Conservation (phyloP, 2,888 invertebrate genomes). For the Nowickia ferox region DNA sequence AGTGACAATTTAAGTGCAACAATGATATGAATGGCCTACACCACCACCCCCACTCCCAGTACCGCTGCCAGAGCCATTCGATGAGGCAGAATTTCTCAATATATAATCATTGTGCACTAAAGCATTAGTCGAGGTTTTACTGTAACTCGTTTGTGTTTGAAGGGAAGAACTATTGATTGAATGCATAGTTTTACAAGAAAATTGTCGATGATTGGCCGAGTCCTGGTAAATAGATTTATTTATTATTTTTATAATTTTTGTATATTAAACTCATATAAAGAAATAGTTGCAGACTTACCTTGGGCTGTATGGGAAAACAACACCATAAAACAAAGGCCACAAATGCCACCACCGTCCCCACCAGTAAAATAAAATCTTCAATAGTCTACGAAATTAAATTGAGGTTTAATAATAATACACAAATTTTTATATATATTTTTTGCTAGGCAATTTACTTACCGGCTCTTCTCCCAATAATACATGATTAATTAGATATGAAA, state of each 20-base stretch:
- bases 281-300: slow-evolving; percentile 76
- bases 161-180: slow-evolving; percentile 76
- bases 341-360: slow-evolving; percentile 86
- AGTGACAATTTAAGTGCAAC: slow-evolving; percentile 79
- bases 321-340: slow-evolving; percentile 87
- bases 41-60: slow-evolving; percentile 1
- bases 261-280: neutral
- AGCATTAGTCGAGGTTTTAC: slow-evolving; percentile 78
- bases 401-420: neutral
- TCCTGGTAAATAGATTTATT: slow-evolving; percentile 76
- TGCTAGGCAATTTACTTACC: slow-evolving; percentile 82
- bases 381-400: slow-evolving; percentile 83
- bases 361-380: slow-evolving; percentile 86
- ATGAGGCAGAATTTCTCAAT: slow-evolving; percentile 76
- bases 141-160: slow-evolving; percentile 75
- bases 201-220: slow-evolving; percentile 81
- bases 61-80: slow-evolving; percentile 13
- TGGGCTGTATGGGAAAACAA: slow-evolving; percentile 86
- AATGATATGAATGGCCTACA: slow-evolving; percentile 79
- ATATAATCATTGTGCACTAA: slow-evolving; percentile 81
- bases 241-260: neutral
- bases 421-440: neutral
- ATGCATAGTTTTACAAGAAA: slow-evolving; percentile 81
- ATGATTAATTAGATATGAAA: slow-evolving; percentile 85
- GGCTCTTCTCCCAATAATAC: slow-evolving; percentile 86